A percentile compares a stretch with the other conserved stretches of the same genome.
Evolutionary conservation across 1,140 invertebrate species (phyloP).

Genomic region (Apocrypta bakeri): DNA sequence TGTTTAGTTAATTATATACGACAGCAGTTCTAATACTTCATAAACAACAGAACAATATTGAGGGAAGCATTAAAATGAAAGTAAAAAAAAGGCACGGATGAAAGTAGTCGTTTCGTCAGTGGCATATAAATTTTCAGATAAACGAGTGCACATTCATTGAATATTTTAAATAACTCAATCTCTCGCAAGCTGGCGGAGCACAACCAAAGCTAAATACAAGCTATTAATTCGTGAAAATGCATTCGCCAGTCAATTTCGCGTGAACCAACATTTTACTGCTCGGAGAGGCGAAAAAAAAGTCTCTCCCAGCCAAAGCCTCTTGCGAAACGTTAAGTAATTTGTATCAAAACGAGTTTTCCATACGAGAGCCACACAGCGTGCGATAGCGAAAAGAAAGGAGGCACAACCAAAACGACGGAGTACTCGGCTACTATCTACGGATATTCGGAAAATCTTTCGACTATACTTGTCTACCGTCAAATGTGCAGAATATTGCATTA

Average conservation of each 20-base stretch:
- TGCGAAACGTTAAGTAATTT: constrained; percentile 33
- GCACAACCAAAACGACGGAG: constrained; percentile 12
- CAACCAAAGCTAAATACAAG: background rate
- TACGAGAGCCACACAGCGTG: too few relatives aligned
- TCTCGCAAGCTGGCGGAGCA: background rate
- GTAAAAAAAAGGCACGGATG: background rate
- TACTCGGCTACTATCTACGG: background rate
- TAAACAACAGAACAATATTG: background rate
- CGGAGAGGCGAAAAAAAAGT: background rate
- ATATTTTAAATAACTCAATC: background rate
- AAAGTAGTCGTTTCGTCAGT: background rate
- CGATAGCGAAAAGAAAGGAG: background rate
- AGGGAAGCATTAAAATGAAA: background rate
- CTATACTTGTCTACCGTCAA: too few relatives aligned
- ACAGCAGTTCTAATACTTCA: too few relatives aligned
- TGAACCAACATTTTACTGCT: background rate
- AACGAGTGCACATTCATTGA: background rate
- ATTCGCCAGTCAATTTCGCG: constrained; percentile 4
- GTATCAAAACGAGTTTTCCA: constrained; percentile 31
- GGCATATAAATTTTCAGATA: background rate
- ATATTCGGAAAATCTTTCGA: too few relatives aligned
- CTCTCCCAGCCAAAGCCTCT: background rate
- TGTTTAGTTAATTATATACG: too few relatives aligned
- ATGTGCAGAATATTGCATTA: constrained; percentile 13
- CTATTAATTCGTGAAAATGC: constrained; percentile 3